These are phyloP conservation scores for Dendrolimus houi DNA, from an alignment of 2,888 invertebrate genomes.

Conservation along the genomic window DNA sequence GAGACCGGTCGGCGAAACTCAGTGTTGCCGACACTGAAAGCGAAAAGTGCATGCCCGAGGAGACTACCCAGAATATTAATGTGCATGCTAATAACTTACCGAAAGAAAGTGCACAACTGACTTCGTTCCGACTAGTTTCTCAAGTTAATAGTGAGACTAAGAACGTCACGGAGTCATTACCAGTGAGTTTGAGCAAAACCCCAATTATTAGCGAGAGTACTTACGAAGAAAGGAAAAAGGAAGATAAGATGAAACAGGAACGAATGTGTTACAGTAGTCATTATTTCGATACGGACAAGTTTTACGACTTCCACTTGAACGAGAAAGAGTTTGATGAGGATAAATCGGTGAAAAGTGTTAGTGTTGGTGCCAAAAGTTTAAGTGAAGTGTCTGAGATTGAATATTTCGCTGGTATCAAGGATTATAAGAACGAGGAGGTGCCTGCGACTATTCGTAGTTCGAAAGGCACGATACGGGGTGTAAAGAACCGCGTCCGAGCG, in stretches of 20 bases:
- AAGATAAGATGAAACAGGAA: conserved; percentile 64
- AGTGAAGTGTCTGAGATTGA: conserved; percentile 75
- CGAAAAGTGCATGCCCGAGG: conserved; percentile 46
- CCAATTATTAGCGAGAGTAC: conserved; percentile 80
- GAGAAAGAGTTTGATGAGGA: conserved; percentile 78
- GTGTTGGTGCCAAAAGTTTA: conserved; percentile 57
- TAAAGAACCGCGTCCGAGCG: conserved; percentile 94
- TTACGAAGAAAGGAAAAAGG: conserved; percentile 79
- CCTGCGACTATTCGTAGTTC: conserved; percentile 91
- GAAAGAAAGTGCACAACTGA: conserved; percentile 68
- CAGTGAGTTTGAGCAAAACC: conserved; percentile 44
- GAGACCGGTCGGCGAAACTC: conserved; percentile 78
- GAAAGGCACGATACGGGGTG: conserved; percentile 94
- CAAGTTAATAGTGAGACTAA: conserved; percentile 61
- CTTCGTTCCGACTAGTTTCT: conserved; percentile 72
- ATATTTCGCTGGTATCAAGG: conserved; percentile 88
- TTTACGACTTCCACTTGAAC: conserved; percentile 88
- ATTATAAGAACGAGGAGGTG: conserved; percentile 78
- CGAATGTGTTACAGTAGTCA: conserved; percentile 67
- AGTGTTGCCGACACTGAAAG: conserved; percentile 63
- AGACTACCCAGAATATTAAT: conserved; percentile 64
- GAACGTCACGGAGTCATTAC: conserved; percentile 42
- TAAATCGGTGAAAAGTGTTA: conserved; percentile 57
- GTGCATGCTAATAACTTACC: conserved; percentile 54
- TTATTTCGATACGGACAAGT: conserved; percentile 85